Percentiles rank a stretch among this genome's conserved stretches.
Evolutionary conservation across 2,113 vertebrate genomes (phyloP).

Genomic region (Euleptes europaea): DNA sequence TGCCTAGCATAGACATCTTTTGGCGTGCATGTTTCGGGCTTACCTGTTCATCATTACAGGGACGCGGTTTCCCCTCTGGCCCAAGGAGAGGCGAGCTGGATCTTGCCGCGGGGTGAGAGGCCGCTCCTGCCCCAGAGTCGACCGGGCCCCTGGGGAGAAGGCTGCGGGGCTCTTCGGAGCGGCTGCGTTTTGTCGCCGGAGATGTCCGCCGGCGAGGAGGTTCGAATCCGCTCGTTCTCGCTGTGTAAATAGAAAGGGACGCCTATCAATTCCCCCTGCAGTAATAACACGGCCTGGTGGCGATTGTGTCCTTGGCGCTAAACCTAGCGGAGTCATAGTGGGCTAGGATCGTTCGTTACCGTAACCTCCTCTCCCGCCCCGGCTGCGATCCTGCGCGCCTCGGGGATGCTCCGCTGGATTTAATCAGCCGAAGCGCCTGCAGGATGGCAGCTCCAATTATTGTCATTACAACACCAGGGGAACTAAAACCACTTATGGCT

Average conservation of each 20-base stretch:
- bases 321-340: not conserved
- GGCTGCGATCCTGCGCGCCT: not conserved
- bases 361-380: too few species aligned
- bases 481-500: not conserved
- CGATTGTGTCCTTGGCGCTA: not conserved
- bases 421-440: not conserved
- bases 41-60: constrained; percentile 2
- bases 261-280: not conserved
- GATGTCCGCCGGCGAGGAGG: not conserved
- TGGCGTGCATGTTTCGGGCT: not conserved
- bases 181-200: too few species aligned
- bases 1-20: not conserved
- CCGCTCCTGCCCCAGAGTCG: too few species aligned
- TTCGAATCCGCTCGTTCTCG: not conserved
- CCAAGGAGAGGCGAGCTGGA: not conserved
- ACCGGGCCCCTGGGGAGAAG: too few species aligned
- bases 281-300: not conserved
- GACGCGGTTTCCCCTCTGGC: not conserved
- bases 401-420: not conserved
- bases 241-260: not conserved
- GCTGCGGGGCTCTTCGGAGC: too few species aligned
- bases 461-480: not conserved
- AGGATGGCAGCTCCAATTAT: not conserved
- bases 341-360: not conserved
- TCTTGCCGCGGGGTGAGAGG: not conserved